phyloP scores from a whole-genome alignment of 35 echinoderm and acorn worm species.

The Acanthaster planci region DNA sequence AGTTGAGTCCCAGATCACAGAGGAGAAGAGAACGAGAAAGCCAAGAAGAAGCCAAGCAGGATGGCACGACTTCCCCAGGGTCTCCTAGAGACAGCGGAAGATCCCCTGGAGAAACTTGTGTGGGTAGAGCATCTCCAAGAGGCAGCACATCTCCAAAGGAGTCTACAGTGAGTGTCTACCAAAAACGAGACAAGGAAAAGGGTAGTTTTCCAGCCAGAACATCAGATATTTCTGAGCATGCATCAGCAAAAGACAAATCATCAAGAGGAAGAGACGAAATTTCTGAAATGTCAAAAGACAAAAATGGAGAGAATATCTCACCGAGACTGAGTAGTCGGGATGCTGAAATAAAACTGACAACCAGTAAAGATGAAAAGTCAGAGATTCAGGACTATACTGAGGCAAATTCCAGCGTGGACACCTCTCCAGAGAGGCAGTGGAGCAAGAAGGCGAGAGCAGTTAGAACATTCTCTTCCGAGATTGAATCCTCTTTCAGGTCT shows the following conservation, averaged over 20 bases:
- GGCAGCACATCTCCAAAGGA: background rate
- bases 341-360: background rate
- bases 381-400: background rate
- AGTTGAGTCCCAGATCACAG: conserved; percentile 18
- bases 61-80: background rate
- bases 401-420: background rate
- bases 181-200: too few relatives aligned
- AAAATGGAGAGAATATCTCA: too few relatives aligned
- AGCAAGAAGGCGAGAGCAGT: background rate
- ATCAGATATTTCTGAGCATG: too few relatives aligned
- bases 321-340: background rate
- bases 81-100: background rate
- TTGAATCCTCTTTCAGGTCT: background rate
- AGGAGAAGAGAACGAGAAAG: background rate
- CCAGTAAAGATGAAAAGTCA: background rate
- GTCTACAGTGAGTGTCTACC: background rate
- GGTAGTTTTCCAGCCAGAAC: too few relatives aligned
- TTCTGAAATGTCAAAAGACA: too few relatives aligned
- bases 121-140: background rate
- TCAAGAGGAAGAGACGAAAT: too few relatives aligned
- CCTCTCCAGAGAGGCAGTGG: background rate
- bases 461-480: background rate
- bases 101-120: background rate
- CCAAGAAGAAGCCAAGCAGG: background rate
- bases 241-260: too few relatives aligned